These are phyloP conservation scores for Taphrorychus bicolor DNA, from an alignment of 2,888 invertebrate genomes.

Conservation along the genomic window DNA sequence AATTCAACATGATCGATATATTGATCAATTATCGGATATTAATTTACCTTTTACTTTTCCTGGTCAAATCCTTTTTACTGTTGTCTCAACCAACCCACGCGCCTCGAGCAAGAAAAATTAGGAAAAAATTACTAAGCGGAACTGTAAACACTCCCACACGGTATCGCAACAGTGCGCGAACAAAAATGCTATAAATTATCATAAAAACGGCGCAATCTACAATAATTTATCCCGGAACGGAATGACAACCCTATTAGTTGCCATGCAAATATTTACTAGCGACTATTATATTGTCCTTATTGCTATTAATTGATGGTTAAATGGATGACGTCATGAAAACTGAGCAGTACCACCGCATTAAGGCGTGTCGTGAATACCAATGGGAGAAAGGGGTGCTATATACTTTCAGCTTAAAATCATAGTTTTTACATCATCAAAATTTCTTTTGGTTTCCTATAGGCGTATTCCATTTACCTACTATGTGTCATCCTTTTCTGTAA, in stretches of 20 bases:
- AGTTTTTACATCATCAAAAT: too few relatives aligned
- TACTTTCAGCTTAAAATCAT: too few relatives aligned
- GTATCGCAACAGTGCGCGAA: constrained; percentile 6
- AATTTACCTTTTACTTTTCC: background rate
- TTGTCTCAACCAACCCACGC: background rate
- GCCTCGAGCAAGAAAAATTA: background rate
- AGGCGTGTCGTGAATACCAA: too few relatives aligned
- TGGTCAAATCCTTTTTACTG: background rate
- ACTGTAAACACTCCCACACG: constrained; percentile 36
- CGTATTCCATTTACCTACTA: too few relatives aligned
- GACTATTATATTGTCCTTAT: background rate
- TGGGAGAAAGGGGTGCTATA: too few relatives aligned
- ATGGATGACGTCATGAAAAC: background rate
- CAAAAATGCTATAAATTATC: constrained; percentile 34
- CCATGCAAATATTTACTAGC: constrained; percentile 25
- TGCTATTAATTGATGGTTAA: background rate
- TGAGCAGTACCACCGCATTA: background rate
- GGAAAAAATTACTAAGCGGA: constrained; percentile 22
- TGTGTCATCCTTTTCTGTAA: too few relatives aligned
- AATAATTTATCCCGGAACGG: constrained; percentile 34
- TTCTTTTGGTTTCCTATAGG: too few relatives aligned
- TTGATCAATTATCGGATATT: too few relatives aligned
- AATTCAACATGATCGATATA: too few relatives aligned
- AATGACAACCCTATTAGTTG: constrained; percentile 29
- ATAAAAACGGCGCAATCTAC: constrained; percentile 25